These are phyloP conservation scores for Rhizomys pruinosus DNA, from an alignment of 2,113 vertebrate genomes.

Conservation along the genomic window DNA sequence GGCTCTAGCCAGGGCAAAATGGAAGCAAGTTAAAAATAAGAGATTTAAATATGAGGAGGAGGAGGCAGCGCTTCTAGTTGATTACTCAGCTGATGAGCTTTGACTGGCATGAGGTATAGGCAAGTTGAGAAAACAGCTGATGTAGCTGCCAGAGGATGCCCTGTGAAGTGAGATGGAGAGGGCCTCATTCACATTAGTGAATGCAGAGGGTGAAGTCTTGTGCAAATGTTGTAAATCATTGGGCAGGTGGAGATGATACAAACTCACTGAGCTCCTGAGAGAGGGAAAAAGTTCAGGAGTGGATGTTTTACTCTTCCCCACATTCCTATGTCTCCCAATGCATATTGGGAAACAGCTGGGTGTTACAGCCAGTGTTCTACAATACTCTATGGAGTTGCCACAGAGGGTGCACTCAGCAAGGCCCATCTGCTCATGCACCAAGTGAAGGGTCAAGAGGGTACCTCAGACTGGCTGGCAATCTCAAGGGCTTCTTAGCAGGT, in stretches of 20 bases:
- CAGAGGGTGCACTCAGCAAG: neutral
- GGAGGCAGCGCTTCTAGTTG: neutral
- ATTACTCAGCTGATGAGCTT: slow-evolving; percentile 3
- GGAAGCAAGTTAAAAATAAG: slow-evolving; percentile 6
- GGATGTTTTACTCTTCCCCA: neutral
- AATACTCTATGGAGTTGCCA: neutral
- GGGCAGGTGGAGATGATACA: neutral
- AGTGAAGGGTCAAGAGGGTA: neutral
- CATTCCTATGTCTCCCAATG: neutral
- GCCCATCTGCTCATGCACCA: too few species aligned
- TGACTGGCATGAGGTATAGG: neutral
- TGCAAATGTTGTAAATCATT: neutral
- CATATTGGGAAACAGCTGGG: neutral
- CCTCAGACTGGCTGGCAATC: neutral
- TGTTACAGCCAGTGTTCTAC: neutral
- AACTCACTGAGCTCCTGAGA: too few species aligned
- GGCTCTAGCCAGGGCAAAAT: neutral
- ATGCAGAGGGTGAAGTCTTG: neutral
- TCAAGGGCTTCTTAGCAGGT: neutral
- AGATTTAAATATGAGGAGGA: neutral
- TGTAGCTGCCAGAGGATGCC: neutral
- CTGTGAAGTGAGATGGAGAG: neutral
- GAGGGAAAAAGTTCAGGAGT: neutral
- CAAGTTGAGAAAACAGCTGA: neutral
- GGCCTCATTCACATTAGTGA: neutral